Evolutionary conservation across 1,140 invertebrate species (phyloP), one percentile per base, ranked within the genome.

Genomic region (Drosophila seguyi): DNA sequence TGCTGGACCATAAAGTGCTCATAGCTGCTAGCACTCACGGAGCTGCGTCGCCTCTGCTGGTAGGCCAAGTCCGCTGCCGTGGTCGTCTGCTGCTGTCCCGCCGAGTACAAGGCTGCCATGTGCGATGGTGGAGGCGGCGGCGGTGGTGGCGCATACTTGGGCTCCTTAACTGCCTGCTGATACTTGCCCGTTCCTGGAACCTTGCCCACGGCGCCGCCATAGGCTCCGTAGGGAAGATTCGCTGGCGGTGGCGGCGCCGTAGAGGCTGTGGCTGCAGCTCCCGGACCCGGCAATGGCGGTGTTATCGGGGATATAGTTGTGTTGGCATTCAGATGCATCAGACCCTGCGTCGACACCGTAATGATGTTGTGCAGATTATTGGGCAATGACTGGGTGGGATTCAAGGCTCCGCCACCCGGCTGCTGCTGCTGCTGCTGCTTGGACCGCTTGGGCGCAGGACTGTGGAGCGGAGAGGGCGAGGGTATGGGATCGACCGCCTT

Each of bases 221-320:
- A 71, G 39, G 48, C 85, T 29, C 85, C 85, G 13, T 84, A 91
- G 6, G 83, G 82, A 14, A 91, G 48, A 67, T 88, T 83, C 25
- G 91, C 80, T n/a, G 80, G 82, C 18, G 90, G 81, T 25, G 86
- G 81, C 41, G 91, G 84, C 20, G 91, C 84, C 6, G 84, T 92
- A 38, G 94, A 94, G 22, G 92, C 93, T 22, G 92, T 65, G 13
- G 86, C 80, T 36, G 83, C 80, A 11, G 92, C 75, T 7, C 78
- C 71, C 13, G 91, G 82, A 14, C 78, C 80, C 4, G 90, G 85
- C 55, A 91, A 52, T 2, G 91, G 84, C 8, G 91, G 88, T 14
- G 85, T 92, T 65, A 94, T 93, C 20, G 92, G 93, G 31, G 92
- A 75, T 77, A 91, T 88, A 18, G 92, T 85, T 13, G 92, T 82